A percentile compares a stretch with the other conserved stretches of the same genome.
These are phyloP conservation scores for Campopleginae sp. DNA, from an alignment of 2,888 invertebrate species.

Conservation along the genomic window DNA sequence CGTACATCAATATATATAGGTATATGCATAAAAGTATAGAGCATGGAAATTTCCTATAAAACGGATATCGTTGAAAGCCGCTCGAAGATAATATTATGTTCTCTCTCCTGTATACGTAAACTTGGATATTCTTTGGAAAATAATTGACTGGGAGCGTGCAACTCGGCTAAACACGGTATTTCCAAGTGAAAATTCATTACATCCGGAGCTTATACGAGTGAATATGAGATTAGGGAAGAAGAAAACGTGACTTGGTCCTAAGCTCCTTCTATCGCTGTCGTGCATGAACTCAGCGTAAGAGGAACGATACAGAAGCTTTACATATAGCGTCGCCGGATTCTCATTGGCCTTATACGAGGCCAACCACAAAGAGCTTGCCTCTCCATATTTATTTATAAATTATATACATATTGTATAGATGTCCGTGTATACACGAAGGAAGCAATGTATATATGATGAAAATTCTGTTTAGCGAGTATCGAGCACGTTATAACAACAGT, in stretches of 20 bases:
- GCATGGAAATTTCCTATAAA: slow-evolving; percentile 23
- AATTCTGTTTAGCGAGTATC: neutral
- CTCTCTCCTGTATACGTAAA: slow-evolving; percentile 33
- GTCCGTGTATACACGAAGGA: slow-evolving; percentile 45
- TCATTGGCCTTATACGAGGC: slow-evolving; percentile 36
- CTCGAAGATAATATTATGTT: slow-evolving; percentile 51
- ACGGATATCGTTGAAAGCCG: slow-evolving; percentile 43
- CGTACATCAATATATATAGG: neutral
- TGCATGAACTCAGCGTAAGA: slow-evolving; percentile 17
- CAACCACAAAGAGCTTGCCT: slow-evolving; percentile 3
- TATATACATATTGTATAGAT: neutral
- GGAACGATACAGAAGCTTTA: slow-evolving; percentile 18
- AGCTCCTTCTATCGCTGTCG: slow-evolving; percentile 33
- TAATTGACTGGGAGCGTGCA: slow-evolving; percentile 34
- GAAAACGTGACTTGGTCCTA: slow-evolving; percentile 59
- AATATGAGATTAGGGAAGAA: slow-evolving; percentile 58
- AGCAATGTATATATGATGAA: neutral
- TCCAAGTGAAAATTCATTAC: slow-evolving; percentile 66
- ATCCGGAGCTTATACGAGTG: slow-evolving; percentile 57
- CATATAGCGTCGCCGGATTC: slow-evolving; percentile 26
- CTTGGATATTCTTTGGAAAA: slow-evolving; percentile 52
- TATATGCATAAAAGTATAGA: neutral
- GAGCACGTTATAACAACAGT: neutral
- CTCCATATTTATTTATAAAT: slow-evolving; percentile 1
- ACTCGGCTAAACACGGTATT: slow-evolving; percentile 48